phyloP scores from a whole-genome alignment of 2,888 invertebrate genomes.

The Erebia aethiops region DNA sequence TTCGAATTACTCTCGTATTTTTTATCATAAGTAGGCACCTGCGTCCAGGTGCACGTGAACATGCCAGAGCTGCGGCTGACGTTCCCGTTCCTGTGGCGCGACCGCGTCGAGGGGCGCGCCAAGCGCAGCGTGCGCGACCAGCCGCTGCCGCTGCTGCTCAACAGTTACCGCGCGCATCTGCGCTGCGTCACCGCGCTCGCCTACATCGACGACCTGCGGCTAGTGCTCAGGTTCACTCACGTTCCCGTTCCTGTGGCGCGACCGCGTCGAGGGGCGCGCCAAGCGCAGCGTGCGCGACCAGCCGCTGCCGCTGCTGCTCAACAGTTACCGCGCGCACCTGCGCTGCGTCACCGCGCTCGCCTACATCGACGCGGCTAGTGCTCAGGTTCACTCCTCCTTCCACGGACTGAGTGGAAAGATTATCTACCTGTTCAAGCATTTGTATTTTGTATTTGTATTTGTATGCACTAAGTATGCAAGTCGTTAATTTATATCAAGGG shows the following conservation, averaged over 20 bases:
- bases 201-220: slow-evolving; percentile 85
- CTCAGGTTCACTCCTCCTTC: slow-evolving; percentile 79
- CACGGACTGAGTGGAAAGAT: too few relatives aligned
- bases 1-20: too few relatives aligned
- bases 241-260: slow-evolving; percentile 89
- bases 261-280: slow-evolving; percentile 86
- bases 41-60: slow-evolving; percentile 71
- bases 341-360: slow-evolving; percentile 86
- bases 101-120: slow-evolving; percentile 86
- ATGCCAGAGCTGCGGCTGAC: slow-evolving; percentile 85
- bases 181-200: slow-evolving; percentile 86
- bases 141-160: slow-evolving; percentile 85
- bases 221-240: slow-evolving; percentile 87
- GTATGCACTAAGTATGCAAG: too few relatives aligned
- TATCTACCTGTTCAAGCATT: too few relatives aligned
- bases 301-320: slow-evolving; percentile 85
- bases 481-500: too few relatives aligned
- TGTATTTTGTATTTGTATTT: too few relatives aligned
- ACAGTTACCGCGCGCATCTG: slow-evolving; percentile 88
- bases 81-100: slow-evolving; percentile 89
- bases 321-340: slow-evolving; percentile 88
- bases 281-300: slow-evolving; percentile 85
- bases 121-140: slow-evolving; percentile 85
- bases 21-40: too few relatives aligned
- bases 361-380: slow-evolving; percentile 86